A percentile compares a stretch with the other conserved stretches of the same genome.
These are phyloP conservation scores for Erannis defoliaria DNA, from an alignment of 2,888 invertebrate genomes.

Conservation along the genomic window DNA sequence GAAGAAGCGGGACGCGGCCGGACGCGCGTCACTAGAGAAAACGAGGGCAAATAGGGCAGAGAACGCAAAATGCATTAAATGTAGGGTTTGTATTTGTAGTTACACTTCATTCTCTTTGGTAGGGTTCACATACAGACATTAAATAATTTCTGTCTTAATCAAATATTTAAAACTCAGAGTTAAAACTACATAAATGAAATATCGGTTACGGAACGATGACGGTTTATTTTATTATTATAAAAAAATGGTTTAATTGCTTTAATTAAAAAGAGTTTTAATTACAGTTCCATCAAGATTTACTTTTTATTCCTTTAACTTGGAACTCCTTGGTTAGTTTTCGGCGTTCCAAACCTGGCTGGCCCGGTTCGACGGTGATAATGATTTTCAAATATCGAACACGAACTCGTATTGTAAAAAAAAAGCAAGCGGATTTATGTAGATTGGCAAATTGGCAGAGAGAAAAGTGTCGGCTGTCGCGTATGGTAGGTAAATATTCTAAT, in stretches of 20 bases:
- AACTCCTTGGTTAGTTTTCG: slow-evolving; percentile 14
- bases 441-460: not conserved
- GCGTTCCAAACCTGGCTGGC: slow-evolving; percentile 12
- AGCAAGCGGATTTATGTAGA: not conserved
- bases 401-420: not conserved
- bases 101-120: too few species aligned
- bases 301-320: slow-evolving; percentile 2
- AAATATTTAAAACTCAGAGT: too few species aligned
- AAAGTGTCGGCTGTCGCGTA: not conserved
- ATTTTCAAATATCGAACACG: slow-evolving; percentile 15
- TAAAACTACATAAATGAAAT: too few species aligned
- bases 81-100: too few species aligned
- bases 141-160: too few species aligned
- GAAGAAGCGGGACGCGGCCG: too few species aligned
- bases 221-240: not conserved
- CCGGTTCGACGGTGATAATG: slow-evolving; percentile 17
- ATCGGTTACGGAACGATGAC: not conserved
- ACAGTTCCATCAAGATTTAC: slow-evolving; percentile 8
- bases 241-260: too few species aligned
- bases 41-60: too few species aligned
- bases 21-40: too few species aligned
- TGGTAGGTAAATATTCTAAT: slow-evolving; percentile 1
- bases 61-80: too few species aligned
- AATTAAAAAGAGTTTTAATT: too few species aligned
- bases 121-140: too few species aligned